These are phyloP conservation scores for Parnassius mnemosyne DNA, from an alignment of 2,888 invertebrate genomes.

Conservation along the genomic window DNA sequence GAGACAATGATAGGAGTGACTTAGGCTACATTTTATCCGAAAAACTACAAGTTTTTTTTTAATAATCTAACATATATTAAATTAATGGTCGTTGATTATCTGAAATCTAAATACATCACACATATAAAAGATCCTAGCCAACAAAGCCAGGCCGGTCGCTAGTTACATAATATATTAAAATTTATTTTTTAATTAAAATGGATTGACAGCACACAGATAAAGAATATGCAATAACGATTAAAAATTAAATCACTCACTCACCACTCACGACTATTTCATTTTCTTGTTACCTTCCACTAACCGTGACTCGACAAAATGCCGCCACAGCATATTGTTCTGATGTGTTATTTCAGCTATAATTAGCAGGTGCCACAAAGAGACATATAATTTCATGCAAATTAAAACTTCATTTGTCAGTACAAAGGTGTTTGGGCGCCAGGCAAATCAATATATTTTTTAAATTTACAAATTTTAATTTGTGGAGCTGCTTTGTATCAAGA, in stretches of 20 bases:
- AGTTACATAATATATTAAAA: too few relatives aligned
- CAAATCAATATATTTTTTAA: background rate
- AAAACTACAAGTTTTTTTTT: too few relatives aligned
- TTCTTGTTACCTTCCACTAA: slow-evolving; percentile 32
- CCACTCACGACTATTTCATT: slow-evolving; percentile 16
- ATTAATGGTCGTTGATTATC: too few relatives aligned
- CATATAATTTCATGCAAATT: slow-evolving; percentile 71
- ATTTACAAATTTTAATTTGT: background rate
- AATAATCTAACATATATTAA: too few relatives aligned
- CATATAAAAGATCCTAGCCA: too few relatives aligned
- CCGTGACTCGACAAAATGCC: slow-evolving; percentile 36
- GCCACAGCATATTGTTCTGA: slow-evolving; percentile 41
- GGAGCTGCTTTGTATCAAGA: too few relatives aligned
- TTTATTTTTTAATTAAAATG: too few relatives aligned
- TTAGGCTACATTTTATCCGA: too few relatives aligned
- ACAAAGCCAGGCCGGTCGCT: too few relatives aligned
- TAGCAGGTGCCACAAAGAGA: slow-evolving; percentile 51
- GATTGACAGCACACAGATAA: too few relatives aligned
- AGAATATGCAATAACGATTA: background rate
- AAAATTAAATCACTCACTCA: background rate
- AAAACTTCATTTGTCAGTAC: slow-evolving; percentile 50
- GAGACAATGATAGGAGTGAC: too few relatives aligned
- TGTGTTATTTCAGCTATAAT: slow-evolving; percentile 58
- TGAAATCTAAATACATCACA: too few relatives aligned
- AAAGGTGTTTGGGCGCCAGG: slow-evolving; percentile 28